Conservation (phyloP, 2,113 vertebrate genomes). For the Macroglossus sobrinus region DNA sequence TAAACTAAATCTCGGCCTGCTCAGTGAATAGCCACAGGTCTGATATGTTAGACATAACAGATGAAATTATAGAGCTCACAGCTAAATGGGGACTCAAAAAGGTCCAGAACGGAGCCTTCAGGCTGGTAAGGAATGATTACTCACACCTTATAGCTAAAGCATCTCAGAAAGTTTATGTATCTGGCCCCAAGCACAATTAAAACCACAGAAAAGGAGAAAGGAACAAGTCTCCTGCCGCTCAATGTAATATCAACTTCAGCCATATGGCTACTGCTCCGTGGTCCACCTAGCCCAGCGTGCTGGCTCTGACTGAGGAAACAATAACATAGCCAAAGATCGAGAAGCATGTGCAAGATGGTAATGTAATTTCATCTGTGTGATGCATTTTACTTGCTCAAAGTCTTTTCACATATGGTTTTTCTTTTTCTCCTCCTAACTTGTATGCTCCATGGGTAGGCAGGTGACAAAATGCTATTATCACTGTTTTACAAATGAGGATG, state of each 20-base stretch:
- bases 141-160: neutral
- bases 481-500: neutral
- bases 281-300: neutral
- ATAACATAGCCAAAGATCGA: neutral
- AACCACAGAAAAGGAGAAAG: neutral
- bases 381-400: neutral
- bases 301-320: neutral
- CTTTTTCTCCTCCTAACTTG: neutral
- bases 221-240: neutral
- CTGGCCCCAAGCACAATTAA: neutral
- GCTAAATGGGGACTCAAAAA: neutral
- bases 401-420: neutral
- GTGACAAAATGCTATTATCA: neutral
- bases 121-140: neutral
- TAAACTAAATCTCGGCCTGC: neutral
- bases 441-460: neutral
- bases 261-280: rapidly evolving
- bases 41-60: neutral
- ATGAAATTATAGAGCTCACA: neutral
- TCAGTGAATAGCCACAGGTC: neutral
- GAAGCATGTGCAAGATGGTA: rapidly evolving
- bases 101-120: neutral
- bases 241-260: neutral
- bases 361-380: neutral
- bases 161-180: neutral